Base-by-base conservation (phyloP, 2,888 invertebrate species). In the Anticlea derivata region DNA sequence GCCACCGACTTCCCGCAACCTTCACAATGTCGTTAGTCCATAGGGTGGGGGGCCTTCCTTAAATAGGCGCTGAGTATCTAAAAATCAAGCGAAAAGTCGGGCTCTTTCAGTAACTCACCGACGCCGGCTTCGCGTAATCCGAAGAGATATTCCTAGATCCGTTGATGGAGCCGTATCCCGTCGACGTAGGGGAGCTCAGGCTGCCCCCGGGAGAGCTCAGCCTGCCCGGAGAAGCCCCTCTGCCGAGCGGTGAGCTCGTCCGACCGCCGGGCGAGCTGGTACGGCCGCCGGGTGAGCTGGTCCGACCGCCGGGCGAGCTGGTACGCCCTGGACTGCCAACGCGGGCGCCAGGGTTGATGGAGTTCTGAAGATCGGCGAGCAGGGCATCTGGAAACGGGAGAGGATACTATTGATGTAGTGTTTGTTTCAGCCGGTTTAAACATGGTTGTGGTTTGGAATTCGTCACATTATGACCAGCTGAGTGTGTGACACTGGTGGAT, bases 361-460 rank as follows among this genome's bases (percentile, higher is more conserved):
- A 98, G 73, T 98, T 98, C 88, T 99, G 98, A 51, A 99, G 93
- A 81, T 99, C 99, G 51, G 98, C 98, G 74, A 99, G 93, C 63
- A 99, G 92, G 56, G 98, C 98, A 93, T 99, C 99, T 99, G 92
- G 41, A 94, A 94, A 73, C 50, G 65, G 59, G 34, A 45, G 24
- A 45, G 30, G 12, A 11, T 4, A 23, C 7, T 8, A 5, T 22
- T 22, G 5, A 1, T n/a, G n/a, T 7, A 10, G 8, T 3, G 2
- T 17, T 17, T 17, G 17, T 17, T 17, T n/a, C n/a, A n/a, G n/a
- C n/a, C n/a, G n/a, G 4, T 17, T 17, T 17, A 17, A 17, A 17
- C 17, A n/a, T n/a, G n/a, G n/a, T n/a, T n/a, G n/a, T n/a, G n/a
- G n/a, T n/a, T n/a, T n/a, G n/a, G n/a, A n/a, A n/a, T n/a, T n/a